phyloP scores from a whole-genome alignment of 2,113 vertebrate genomes.

The Zingel zingel region DNA sequence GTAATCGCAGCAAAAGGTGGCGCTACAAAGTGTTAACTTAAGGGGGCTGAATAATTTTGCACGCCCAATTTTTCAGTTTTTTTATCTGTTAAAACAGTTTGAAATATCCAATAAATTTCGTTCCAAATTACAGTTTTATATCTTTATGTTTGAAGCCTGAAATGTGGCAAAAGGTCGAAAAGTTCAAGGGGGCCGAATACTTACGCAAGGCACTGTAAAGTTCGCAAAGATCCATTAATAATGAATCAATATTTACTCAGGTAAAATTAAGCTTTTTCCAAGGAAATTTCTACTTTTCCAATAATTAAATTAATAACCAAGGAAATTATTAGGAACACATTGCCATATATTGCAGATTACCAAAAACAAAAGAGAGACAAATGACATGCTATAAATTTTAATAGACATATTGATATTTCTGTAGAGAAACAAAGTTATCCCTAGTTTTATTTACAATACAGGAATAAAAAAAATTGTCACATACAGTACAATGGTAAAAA shows the following conservation, averaged over 20 bases:
- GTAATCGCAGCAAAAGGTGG: too few relatives aligned
- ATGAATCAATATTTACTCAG: not conserved
- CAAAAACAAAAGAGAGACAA: constrained; percentile 42
- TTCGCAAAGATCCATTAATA: not conserved
- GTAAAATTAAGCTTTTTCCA: not conserved
- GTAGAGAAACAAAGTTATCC: constrained; percentile 86
- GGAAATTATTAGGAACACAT: not conserved
- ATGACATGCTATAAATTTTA: constrained; percentile 88
- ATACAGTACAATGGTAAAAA: constrained; percentile 87
- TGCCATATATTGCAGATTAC: not conserved
- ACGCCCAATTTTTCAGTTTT: too few relatives aligned
- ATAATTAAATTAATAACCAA: not conserved
- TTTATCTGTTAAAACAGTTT: too few relatives aligned
- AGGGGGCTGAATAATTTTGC: too few relatives aligned
- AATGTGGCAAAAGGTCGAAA: too few relatives aligned
- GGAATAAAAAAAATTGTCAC: constrained; percentile 84
- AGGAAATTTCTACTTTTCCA: not conserved
- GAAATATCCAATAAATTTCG: too few relatives aligned
- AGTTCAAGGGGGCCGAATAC: too few relatives aligned
- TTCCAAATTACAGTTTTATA: too few relatives aligned
- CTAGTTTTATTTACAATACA: constrained; percentile 90
- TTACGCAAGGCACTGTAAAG: too few relatives aligned
- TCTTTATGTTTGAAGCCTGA: too few relatives aligned
- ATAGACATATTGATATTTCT: constrained; percentile 88
- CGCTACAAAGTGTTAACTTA: too few relatives aligned